These are phyloP conservation scores for Siphonodentalium dalli DNA, from an alignment of 2,888 invertebrate species.

Conservation along the genomic window DNA sequence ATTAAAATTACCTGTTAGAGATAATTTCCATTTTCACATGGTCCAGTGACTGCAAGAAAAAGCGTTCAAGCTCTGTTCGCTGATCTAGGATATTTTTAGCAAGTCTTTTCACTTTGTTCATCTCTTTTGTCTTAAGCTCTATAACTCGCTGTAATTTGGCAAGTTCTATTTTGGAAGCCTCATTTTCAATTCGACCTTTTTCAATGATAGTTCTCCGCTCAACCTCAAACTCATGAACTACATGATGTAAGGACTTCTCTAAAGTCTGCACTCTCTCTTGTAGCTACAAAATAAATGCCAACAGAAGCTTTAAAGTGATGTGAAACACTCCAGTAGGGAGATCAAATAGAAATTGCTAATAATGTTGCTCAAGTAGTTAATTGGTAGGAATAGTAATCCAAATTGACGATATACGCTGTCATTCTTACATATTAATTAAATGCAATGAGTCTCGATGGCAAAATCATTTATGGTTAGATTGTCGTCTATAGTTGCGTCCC, in stretches of 20 bases:
- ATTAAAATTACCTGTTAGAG: conserved; percentile 62
- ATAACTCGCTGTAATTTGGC: conserved; percentile 59
- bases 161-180: conserved; percentile 57
- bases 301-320: no score
- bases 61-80: conserved; percentile 63
- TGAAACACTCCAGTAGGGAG: no score
- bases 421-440: no score
- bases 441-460: no score
- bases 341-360: no score
- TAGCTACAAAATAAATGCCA: conserved; percentile 42
- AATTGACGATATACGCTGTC: no score
- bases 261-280: conserved; percentile 58
- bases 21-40: conserved; percentile 60
- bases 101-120: conserved; percentile 62
- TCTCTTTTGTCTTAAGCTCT: conserved; percentile 62
- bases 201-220: conserved; percentile 45
- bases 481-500: no score
- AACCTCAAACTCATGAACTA: conserved; percentile 61
- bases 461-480: no score
- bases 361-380: no score
- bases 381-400: no score
- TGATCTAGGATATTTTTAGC: conserved; percentile 64
- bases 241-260: conserved; percentile 61
- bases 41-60: conserved; percentile 62
- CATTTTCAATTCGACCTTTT: conserved; percentile 48